Conservation (phyloP, 2,888 invertebrate genomes). For the Cephalotes varians region DNA sequence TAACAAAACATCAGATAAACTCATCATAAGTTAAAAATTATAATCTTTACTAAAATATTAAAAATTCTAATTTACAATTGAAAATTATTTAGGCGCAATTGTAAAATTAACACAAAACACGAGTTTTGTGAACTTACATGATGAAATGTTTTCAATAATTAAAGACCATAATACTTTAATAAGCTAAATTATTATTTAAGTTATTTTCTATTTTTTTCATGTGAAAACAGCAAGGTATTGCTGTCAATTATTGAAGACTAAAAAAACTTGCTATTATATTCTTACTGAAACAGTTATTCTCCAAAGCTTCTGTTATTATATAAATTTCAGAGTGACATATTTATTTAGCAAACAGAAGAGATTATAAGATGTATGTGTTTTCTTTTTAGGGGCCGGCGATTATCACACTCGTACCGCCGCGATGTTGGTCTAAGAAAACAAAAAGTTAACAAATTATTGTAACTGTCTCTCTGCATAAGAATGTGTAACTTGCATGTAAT, state of each 20-base stretch:
- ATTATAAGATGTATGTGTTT: slow-evolving; percentile 57
- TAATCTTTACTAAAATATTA: not conserved
- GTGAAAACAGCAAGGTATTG: not conserved
- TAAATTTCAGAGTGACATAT: not conserved
- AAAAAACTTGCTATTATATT: not conserved
- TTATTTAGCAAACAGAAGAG: not conserved
- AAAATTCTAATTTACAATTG: not conserved
- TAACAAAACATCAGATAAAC: not conserved
- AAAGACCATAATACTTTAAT: not conserved
- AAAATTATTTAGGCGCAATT: not conserved
- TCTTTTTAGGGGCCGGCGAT: slow-evolving; percentile 83
- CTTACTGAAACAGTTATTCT: not conserved
- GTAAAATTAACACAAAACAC: not conserved
- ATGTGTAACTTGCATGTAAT: slow-evolving; percentile 40
- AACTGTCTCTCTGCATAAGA: slow-evolving; percentile 2
- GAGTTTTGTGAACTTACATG: not conserved
- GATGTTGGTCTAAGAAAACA: slow-evolving; percentile 82
- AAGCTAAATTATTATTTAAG: not conserved
- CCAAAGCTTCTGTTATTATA: not conserved
- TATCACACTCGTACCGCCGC: slow-evolving; percentile 82
- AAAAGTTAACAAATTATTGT: slow-evolving; percentile 74
- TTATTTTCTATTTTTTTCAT: not conserved
- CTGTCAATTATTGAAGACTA: not conserved
- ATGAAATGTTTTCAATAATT: not conserved
- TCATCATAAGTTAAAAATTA: not conserved